These are phyloP conservation scores for Neotragus pygmaeus DNA, from an alignment of 2,113 vertebrate genomes.

Conservation along the genomic window DNA sequence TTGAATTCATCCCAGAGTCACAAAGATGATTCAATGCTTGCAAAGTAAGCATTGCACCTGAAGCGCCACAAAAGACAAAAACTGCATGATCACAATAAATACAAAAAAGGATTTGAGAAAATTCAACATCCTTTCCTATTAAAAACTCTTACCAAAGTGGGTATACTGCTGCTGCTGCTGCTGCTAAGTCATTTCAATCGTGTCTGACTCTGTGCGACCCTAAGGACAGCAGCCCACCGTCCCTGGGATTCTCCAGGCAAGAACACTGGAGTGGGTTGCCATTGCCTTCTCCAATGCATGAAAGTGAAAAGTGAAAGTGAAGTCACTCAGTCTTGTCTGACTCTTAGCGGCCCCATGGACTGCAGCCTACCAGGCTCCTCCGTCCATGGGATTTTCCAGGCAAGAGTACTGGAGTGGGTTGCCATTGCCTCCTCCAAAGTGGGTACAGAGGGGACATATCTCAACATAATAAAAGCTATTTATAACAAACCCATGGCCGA, in stretches of 20 bases:
- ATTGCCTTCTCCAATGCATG: too few relatives aligned
- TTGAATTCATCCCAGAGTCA: background rate
- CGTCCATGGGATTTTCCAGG: too few relatives aligned
- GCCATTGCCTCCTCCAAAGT: background rate
- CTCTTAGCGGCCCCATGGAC: too few relatives aligned
- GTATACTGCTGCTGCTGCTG: too few relatives aligned
- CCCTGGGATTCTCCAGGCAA: too few relatives aligned
- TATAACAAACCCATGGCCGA: background rate
- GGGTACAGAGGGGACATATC: background rate
- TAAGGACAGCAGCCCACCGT: too few relatives aligned
- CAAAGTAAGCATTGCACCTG: background rate
- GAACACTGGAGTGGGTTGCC: too few relatives aligned
- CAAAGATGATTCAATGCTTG: fast-evolving
- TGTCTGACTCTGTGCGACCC: too few relatives aligned
- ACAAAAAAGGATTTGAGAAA: background rate
- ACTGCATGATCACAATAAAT: background rate
- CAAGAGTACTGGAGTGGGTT: too few relatives aligned
- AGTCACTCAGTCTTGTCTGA: fast-evolving
- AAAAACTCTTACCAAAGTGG: background rate
- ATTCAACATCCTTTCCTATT: background rate
- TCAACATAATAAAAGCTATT: background rate
- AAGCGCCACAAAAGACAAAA: background rate
- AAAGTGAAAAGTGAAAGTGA: too few relatives aligned
- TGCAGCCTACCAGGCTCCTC: too few relatives aligned
- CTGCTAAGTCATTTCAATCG: too few relatives aligned